Conservation (phyloP, 2,113 vertebrate genomes). For the Zosterops lateralis region DNA sequence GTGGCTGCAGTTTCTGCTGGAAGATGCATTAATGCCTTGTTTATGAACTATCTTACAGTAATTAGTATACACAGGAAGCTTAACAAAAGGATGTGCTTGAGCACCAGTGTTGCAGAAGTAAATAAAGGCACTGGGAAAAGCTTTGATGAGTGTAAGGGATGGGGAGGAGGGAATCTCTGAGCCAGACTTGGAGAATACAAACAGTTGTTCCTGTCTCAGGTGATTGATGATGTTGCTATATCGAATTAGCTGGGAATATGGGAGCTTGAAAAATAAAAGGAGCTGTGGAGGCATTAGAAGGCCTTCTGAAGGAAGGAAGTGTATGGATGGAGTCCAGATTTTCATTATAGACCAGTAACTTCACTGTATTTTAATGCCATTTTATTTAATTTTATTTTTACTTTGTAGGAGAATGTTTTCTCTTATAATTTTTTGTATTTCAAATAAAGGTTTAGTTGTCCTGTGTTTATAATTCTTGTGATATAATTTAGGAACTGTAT, state of each 20-base stretch:
- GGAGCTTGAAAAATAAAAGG: slow-evolving; percentile 63
- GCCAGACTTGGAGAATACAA: slow-evolving; percentile 25
- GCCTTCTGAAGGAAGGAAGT: slow-evolving; percentile 49
- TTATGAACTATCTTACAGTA: neutral
- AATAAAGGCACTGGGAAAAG: neutral
- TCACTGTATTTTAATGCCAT: slow-evolving; percentile 47
- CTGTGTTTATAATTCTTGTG: neutral
- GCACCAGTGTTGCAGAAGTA: neutral
- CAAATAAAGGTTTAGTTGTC: slow-evolving; percentile 28
- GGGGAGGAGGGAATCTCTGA: neutral
- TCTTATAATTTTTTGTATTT: slow-evolving; percentile 26
- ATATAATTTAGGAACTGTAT: slow-evolving; percentile 14
- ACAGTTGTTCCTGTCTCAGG: slow-evolving; percentile 59
- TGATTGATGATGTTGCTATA: slow-evolving; percentile 79
- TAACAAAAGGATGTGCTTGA: neutral
- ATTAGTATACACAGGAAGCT: slow-evolving; percentile 25
- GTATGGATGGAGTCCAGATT: slow-evolving; percentile 42
- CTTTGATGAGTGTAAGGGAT: neutral
- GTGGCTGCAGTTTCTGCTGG: neutral
- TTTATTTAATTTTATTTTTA: slow-evolving; percentile 55
- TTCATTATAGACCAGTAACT: slow-evolving; percentile 47
- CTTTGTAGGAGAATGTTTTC: slow-evolving; percentile 44
- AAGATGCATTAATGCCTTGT: neutral
- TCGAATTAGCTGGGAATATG: slow-evolving; percentile 76
- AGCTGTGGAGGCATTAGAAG: slow-evolving; percentile 39